A percentile compares a stretch with the other conserved stretches of the same genome.
Conservation (phyloP, 2,888 invertebrate genomes). For the Rhagonycha fulva region DNA sequence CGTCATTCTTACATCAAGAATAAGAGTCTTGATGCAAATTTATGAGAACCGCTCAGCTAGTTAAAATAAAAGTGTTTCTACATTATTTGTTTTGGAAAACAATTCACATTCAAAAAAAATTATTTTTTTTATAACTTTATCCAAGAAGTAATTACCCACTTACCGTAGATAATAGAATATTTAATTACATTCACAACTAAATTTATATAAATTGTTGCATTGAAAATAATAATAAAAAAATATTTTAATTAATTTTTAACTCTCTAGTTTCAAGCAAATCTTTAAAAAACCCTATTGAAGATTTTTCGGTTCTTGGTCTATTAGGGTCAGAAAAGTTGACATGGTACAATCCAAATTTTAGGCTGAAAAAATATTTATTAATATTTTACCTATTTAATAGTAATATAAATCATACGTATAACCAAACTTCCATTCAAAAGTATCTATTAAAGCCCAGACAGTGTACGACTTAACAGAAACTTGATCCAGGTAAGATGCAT, state of each 20-base stretch:
- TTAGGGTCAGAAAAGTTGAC: neutral
- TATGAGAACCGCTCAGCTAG: too few relatives aligned
- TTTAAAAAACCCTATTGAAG: neutral
- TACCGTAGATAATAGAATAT: too few relatives aligned
- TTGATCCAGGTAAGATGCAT: constrained; percentile 49
- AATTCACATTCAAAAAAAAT: too few relatives aligned
- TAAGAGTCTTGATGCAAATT: too few relatives aligned
- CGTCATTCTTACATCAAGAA: too few relatives aligned
- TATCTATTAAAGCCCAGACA: constrained; percentile 68
- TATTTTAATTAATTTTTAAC: neutral
- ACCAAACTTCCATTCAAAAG: constrained; percentile 64
- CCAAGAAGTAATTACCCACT: too few relatives aligned
- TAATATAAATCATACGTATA: constrained; percentile 52
- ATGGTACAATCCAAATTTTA: neutral
- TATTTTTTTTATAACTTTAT: too few relatives aligned
- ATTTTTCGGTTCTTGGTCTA: neutral
- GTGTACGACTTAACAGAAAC: constrained; percentile 60
- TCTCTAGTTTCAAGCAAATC: neutral
- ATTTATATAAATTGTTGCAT: too few relatives aligned
- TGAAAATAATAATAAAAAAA: too few relatives aligned
- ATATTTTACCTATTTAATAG: neutral
- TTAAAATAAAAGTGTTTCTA: too few relatives aligned
- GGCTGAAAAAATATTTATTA: neutral
- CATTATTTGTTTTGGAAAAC: too few relatives aligned
- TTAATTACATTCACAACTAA: too few relatives aligned